phyloP scores from a whole-genome alignment of 2,113 vertebrate species.

The Mesembrinibis cayennensis region DNA sequence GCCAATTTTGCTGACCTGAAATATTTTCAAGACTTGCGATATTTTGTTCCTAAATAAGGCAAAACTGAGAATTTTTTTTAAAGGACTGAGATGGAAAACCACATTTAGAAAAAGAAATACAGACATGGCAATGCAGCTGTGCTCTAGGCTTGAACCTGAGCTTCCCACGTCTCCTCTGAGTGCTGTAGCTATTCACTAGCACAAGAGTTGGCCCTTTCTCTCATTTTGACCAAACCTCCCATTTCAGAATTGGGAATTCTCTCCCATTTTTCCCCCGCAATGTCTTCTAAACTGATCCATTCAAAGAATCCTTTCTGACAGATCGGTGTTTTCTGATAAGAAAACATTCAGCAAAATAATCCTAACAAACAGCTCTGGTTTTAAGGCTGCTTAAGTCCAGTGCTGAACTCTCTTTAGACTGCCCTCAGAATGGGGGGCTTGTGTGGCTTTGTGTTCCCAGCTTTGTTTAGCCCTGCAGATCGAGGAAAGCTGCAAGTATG shows the following conservation, averaged over 20 bases:
- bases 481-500: background rate
- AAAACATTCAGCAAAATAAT: background rate
- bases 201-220: background rate
- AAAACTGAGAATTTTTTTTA: background rate
- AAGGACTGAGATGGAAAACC: background rate
- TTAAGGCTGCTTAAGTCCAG: background rate
- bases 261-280: background rate
- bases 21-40: background rate
- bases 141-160: background rate
- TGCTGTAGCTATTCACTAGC: background rate
- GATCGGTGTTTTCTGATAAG: background rate
- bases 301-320: background rate
- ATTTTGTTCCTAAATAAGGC: conserved; percentile 12
- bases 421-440: background rate
- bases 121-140: background rate
- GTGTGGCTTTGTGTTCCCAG: background rate
- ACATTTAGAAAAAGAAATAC: background rate
- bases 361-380: background rate
- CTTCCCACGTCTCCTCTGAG: background rate
- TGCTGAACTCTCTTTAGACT: background rate
- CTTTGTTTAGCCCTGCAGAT: background rate
- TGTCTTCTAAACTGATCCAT: background rate
- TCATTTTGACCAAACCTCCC: background rate
- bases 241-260: background rate
- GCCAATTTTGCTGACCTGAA: background rate